Conservation (phyloP, 2,797 vertebrate genomes). For the Hipposideros larvatus region DNA sequence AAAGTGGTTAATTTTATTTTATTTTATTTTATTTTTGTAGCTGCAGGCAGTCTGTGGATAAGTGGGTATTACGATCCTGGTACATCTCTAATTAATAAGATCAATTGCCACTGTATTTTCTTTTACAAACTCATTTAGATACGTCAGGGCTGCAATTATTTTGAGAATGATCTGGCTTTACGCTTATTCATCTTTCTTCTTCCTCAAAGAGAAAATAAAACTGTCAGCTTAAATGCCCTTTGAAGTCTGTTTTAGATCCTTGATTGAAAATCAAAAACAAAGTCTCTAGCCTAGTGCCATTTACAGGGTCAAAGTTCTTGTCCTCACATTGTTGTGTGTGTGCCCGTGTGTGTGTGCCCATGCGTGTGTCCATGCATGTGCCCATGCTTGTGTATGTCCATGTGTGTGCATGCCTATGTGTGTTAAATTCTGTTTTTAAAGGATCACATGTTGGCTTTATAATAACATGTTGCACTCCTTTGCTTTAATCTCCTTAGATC, state of each 20-base stretch:
- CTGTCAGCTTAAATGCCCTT: slow-evolving; percentile 87
- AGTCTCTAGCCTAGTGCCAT: slow-evolving; percentile 70
- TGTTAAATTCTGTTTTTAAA: slow-evolving; percentile 9
- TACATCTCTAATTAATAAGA: slow-evolving; percentile 90
- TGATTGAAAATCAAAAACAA: slow-evolving; percentile 88
- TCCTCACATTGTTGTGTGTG: not conserved
- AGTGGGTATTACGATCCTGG: slow-evolving; percentile 83
- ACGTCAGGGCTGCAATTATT: slow-evolving; percentile 90
- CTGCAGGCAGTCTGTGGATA: slow-evolving; percentile 84
- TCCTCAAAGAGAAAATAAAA: slow-evolving; percentile 89
- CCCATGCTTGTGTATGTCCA: too few species aligned
- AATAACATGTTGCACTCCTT: not conserved
- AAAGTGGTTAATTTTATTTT: slow-evolving; percentile 78
- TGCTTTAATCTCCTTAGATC: not conserved
- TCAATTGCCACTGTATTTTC: slow-evolving; percentile 89
- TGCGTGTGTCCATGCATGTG: not conserved
- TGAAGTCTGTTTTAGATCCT: slow-evolving; percentile 88
- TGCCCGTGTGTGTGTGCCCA: not conserved
- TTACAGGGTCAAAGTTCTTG: slow-evolving; percentile 73
- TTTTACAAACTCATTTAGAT: slow-evolving; percentile 90
- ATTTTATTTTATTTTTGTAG: slow-evolving; percentile 86
- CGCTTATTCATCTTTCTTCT: slow-evolving; percentile 88
- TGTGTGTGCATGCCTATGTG: not conserved
- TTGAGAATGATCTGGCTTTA: slow-evolving; percentile 89
- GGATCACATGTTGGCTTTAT: slow-evolving; percentile 63